Conservation (phyloP, 1,140 invertebrate species). For the Apis florea region DNA sequence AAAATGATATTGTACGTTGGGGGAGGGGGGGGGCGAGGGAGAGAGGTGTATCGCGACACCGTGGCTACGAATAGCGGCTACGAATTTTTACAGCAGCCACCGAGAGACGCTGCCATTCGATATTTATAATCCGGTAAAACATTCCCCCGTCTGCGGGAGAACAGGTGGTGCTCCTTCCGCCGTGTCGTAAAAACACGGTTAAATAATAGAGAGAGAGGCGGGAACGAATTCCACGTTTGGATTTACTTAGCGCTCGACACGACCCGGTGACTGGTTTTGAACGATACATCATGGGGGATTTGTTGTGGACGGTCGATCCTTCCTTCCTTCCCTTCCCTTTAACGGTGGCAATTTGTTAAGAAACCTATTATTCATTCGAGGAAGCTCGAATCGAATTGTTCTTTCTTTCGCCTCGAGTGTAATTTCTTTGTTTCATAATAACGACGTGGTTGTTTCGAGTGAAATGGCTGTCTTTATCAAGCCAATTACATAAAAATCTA, state of each 20-base stretch:
- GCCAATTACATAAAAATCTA: neutral
- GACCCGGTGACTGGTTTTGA: neutral
- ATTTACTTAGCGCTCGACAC: slow-evolving; percentile 14
- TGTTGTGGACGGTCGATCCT: neutral
- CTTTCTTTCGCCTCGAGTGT: too few species aligned
- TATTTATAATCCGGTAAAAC: slow-evolving; percentile 58
- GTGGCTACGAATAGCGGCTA: slow-evolving; percentile 23
- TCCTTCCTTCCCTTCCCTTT: too few species aligned
- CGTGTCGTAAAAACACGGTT: slow-evolving; percentile 16
- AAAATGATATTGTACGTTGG: slow-evolving; percentile 74
- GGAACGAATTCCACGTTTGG: slow-evolving; percentile 9
- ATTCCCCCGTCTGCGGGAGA: neutral
- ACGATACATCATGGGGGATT: neutral
- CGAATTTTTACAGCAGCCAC: slow-evolving; percentile 55
- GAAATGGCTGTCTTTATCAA: too few species aligned
- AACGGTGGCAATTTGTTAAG: neutral
- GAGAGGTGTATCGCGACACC: slow-evolving; percentile 51
- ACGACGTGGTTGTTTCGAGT: neutral
- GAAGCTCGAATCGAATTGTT: too few species aligned
- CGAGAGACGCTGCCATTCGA: slow-evolving; percentile 51
- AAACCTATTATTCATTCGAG: neutral
- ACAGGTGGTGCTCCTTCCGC: neutral
- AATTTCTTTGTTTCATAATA: too few species aligned
- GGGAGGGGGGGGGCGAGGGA: neutral
- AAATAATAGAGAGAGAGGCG: slow-evolving; percentile 21